A percentile compares a stretch with the other conserved stretches of the same genome.
Evolutionary conservation across 2,888 invertebrate species (phyloP).

Genomic region (Homarus gammarus): DNA sequence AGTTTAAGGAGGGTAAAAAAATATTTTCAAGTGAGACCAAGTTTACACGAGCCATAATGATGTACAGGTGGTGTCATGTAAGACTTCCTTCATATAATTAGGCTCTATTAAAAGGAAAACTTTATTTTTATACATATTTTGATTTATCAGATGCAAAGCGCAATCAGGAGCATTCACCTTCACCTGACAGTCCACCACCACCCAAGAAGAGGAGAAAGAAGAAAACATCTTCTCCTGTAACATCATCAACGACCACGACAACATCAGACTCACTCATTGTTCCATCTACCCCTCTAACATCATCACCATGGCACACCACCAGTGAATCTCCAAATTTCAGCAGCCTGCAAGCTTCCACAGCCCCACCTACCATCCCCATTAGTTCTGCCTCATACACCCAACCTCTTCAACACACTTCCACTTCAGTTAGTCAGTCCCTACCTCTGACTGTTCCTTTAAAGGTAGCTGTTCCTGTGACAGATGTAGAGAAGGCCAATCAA

Average conservation of each 20-base stretch:
- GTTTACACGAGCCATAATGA: too few species aligned
- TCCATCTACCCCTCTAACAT: slow-evolving; percentile 13
- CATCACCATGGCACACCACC: slow-evolving; percentile 32
- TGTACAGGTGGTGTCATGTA: too few species aligned
- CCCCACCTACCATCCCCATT: slow-evolving; percentile 21
- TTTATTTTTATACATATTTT: background rate
- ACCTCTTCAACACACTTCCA: slow-evolving; percentile 19
- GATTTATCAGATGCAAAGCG: slow-evolving; percentile 49
- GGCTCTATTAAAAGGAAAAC: too few species aligned
- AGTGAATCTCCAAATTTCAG: slow-evolving; percentile 17
- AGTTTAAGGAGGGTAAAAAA: too few species aligned
- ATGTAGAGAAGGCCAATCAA: slow-evolving; percentile 36
- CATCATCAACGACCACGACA: background rate
- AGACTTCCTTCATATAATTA: too few species aligned
- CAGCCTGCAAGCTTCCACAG: slow-evolving; percentile 11
- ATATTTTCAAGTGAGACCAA: too few species aligned
- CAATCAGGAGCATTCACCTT: slow-evolving; percentile 35
- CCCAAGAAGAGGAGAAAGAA: slow-evolving; percentile 59
- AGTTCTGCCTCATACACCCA: slow-evolving; percentile 30
- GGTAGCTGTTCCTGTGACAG: slow-evolving; percentile 24
- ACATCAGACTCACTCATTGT: slow-evolving; percentile 9
- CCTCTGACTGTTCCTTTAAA: slow-evolving; percentile 31
- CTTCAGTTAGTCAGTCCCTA: slow-evolving; percentile 33
- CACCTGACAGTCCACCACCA: slow-evolving; percentile 45
- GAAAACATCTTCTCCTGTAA: background rate